Conservation (phyloP, 2,113 vertebrate species). For the Corythaixoides concolor region DNA sequence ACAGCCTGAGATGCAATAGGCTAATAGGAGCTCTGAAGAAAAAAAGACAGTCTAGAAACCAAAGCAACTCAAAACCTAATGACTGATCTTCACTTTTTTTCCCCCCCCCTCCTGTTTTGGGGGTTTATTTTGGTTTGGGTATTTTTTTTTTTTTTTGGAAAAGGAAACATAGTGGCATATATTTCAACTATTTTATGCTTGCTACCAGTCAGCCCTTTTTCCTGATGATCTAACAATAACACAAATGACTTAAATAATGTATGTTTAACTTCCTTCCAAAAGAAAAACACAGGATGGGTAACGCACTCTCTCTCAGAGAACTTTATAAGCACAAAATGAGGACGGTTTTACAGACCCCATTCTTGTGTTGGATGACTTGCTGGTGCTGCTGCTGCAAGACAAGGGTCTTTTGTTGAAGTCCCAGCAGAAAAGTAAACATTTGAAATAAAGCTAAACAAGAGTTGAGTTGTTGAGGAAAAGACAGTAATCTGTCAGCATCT, state of each 20-base stretch:
- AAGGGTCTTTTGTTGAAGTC: constrained; percentile 56
- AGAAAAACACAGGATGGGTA: constrained; percentile 59
- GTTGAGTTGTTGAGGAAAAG: constrained; percentile 33
- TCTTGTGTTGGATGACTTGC: constrained; percentile 30
- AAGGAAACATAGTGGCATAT: not conserved
- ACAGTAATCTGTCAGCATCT: constrained; percentile 39
- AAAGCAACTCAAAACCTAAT: not conserved
- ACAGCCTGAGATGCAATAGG: not conserved
- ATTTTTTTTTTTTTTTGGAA: not conserved
- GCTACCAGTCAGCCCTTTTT: constrained; percentile 14
- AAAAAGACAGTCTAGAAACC: not conserved
- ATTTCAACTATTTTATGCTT: constrained; percentile 5
- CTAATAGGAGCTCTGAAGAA: not conserved
- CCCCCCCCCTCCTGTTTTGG: not conserved
- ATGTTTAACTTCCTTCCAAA: constrained; percentile 62
- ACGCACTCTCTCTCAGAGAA: not conserved
- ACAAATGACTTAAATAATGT: constrained; percentile 50
- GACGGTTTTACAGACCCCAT: constrained; percentile 45
- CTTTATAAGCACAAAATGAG: not conserved
- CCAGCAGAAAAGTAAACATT: constrained; percentile 58
- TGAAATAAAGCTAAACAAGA: constrained; percentile 60
- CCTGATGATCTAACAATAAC: not conserved
- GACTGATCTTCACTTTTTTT: not conserved
- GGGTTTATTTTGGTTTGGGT: not conserved
- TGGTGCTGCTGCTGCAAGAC: not conserved